Conservation (phyloP, 2,113 vertebrate species). For the Tor tambroides region DNA sequence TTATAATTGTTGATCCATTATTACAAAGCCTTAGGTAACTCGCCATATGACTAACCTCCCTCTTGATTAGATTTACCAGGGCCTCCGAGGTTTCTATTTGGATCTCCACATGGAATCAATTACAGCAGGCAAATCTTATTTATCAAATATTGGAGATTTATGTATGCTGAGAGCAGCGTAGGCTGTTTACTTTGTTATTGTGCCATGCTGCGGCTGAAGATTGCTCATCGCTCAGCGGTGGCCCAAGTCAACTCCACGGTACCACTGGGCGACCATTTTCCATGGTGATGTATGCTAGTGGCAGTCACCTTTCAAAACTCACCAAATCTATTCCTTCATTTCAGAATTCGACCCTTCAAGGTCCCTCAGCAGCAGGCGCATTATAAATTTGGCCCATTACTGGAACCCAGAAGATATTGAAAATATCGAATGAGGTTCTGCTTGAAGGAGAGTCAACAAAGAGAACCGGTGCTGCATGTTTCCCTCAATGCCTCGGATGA, state of each 20-base stretch:
- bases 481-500: neutral
- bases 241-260: slow-evolving; percentile 26
- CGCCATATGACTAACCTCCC: slow-evolving; percentile 53
- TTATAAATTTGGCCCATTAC: slow-evolving; percentile 61
- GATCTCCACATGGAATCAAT: slow-evolving; percentile 65
- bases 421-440: slow-evolving; percentile 46
- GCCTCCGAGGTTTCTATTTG: slow-evolving; percentile 70
- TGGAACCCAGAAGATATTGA: slow-evolving; percentile 51
- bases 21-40: slow-evolving; percentile 35
- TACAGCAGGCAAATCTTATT: slow-evolving; percentile 69
- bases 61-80: slow-evolving; percentile 68
- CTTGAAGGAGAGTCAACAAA: slow-evolving; percentile 49
- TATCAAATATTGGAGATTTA: slow-evolving; percentile 57
- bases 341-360: slow-evolving; percentile 67
- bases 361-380: slow-evolving; percentile 60
- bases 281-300: slow-evolving; percentile 32
- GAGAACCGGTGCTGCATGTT: slow-evolving; percentile 8
- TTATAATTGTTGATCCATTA: slow-evolving; percentile 46
- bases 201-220: slow-evolving; percentile 57
- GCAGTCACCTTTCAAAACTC: slow-evolving; percentile 49
- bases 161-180: slow-evolving; percentile 30
- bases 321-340: slow-evolving; percentile 50
- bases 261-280: slow-evolving; percentile 36
- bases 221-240: slow-evolving; percentile 58
- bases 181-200: slow-evolving; percentile 60